phyloP scores from a whole-genome alignment of 2,113 vertebrate species.

The Harpagus bidentatus region DNA sequence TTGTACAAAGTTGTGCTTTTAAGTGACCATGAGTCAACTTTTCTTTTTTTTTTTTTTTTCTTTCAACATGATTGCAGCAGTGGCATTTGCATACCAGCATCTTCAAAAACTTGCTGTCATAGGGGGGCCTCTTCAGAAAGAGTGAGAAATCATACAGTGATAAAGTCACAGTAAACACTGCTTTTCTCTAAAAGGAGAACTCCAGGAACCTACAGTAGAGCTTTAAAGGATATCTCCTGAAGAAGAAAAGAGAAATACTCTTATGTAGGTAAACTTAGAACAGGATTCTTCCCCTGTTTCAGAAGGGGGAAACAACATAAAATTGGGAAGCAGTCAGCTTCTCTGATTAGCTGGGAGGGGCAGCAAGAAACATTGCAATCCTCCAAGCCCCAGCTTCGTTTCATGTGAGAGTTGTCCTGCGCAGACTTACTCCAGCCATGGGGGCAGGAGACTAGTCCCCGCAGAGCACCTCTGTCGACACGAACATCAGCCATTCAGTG shows the following conservation, averaged over 20 bases:
- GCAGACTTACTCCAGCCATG: rapidly evolving
- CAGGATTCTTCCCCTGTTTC: not conserved
- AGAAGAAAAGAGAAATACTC: not conserved
- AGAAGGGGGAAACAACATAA: not conserved
- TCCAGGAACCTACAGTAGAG: not conserved
- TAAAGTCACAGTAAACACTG: not conserved
- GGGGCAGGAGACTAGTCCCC: not conserved
- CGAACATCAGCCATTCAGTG: not conserved
- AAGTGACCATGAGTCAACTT: not conserved
- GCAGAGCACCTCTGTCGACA: not conserved
- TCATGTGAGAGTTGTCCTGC: not conserved
- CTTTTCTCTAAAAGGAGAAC: not conserved
- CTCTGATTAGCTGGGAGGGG: not conserved
- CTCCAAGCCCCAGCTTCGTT: not conserved
- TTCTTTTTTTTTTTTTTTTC: not conserved
- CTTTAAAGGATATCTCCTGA: not conserved
- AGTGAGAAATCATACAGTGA: not conserved
- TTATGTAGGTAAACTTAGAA: not conserved
- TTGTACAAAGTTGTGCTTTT: not conserved
- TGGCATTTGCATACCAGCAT: not conserved
- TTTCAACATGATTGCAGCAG: not conserved
- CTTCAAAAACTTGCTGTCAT: not conserved
- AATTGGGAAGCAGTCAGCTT: not conserved
- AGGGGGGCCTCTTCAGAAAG: not conserved
- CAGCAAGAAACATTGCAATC: not conserved